Percentiles rank a stretch among this genome's conserved stretches.
Evolutionary conservation across 2,888 invertebrate species (phyloP).

Genomic region (Apamea crenata): DNA sequence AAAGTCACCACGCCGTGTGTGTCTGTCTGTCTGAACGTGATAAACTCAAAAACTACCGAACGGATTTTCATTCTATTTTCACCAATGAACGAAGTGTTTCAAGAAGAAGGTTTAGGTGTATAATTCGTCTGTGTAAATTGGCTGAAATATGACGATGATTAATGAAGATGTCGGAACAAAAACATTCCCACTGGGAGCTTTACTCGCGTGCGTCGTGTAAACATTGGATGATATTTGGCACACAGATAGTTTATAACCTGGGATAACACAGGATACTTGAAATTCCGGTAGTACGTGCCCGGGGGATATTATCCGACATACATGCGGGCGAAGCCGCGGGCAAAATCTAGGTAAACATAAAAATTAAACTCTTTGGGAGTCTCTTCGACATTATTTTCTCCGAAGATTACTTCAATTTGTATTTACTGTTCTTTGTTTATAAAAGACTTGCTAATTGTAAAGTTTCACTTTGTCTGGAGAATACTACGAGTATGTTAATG

Average conservation of each 20-base stretch:
- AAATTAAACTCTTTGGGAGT: not conserved
- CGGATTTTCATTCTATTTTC: not conserved
- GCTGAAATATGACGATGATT: no score
- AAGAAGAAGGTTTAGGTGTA: not conserved
- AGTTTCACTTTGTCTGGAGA: not conserved
- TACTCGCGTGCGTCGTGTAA: not conserved
- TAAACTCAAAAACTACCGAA: not conserved
- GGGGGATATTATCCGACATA: not conserved
- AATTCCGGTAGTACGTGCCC: not conserved
- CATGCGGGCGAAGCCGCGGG: not conserved
- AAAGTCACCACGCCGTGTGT: no score
- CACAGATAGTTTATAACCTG: not conserved
- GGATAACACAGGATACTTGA: not conserved
- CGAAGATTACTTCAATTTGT: not conserved
- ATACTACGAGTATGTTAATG: conserved; percentile 4
- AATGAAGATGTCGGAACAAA: not conserved
- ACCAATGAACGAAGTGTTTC: not conserved
- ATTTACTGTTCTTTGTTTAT: not conserved
- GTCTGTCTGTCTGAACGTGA: no score
- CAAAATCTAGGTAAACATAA: not conserved
- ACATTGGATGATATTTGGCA: not conserved
- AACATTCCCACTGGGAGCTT: not conserved
- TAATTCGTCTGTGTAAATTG: not conserved
- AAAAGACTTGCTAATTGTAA: not conserved
- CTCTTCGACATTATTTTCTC: not conserved